These are phyloP conservation scores for Drosophila ogumai DNA, from an alignment of 1,140 invertebrate genomes.

Conservation along the genomic window DNA sequence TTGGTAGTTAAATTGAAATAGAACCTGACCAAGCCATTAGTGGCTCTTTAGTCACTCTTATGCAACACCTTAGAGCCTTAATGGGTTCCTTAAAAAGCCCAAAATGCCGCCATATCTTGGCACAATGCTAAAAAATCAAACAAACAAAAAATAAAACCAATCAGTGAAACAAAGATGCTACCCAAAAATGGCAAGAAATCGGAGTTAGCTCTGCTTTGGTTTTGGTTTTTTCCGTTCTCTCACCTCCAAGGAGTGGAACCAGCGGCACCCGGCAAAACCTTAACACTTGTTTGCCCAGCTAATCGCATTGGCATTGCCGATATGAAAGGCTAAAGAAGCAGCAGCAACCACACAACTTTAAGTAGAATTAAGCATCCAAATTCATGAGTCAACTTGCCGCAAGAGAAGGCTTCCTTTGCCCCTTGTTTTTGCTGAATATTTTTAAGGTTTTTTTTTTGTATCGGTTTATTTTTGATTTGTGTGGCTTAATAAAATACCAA, in stretches of 20 bases:
- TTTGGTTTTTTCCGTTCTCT: constrained; percentile 55
- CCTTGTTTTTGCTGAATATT: constrained; percentile 15
- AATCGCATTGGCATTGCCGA: constrained; percentile 61
- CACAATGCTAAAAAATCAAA: constrained; percentile 63
- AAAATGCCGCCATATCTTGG: constrained; percentile 44
- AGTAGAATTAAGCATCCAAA: constrained; percentile 81
- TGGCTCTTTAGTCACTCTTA: constrained; percentile 26
- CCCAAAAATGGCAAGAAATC: constrained; percentile 72
- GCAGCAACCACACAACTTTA: constrained; percentile 55
- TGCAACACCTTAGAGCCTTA: constrained; percentile 43
- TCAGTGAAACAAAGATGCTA: constrained; percentile 70
- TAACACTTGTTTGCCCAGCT: constrained; percentile 79
- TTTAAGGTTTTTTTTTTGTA: constrained; percentile 30
- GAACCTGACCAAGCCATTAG: constrained; percentile 8
- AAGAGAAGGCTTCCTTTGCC: constrained; percentile 51
- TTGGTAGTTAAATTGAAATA: background rate
- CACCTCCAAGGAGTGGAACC: constrained; percentile 70
- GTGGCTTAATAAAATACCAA: constrained; percentile 83
- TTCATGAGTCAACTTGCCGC: constrained; percentile 75
- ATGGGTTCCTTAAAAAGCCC: constrained; percentile 26
- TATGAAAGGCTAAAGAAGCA: constrained; percentile 54
- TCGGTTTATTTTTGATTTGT: constrained; percentile 74
- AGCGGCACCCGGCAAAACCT: constrained; percentile 69
- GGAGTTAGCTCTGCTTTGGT: constrained; percentile 34
- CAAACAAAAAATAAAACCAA: constrained; percentile 19